Evolutionary conservation across 2,888 invertebrate genomes (phyloP), one percentile per base, ranked within the genome.

Genomic region (Tanytarsus gracilentus): DNA sequence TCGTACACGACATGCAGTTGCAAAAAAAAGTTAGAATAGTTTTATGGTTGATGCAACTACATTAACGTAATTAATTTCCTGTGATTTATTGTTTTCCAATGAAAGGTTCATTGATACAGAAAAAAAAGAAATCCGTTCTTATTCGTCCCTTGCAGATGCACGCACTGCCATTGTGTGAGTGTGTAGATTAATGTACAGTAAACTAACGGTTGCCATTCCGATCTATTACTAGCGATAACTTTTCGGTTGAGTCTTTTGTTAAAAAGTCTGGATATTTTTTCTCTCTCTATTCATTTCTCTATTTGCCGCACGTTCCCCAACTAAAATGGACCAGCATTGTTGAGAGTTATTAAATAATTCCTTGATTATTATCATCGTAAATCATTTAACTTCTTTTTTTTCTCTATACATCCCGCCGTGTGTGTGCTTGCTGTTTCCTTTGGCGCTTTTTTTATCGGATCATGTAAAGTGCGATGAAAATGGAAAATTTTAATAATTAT

Each of bases 71-170:
- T 53, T 53, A 53, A 53, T 53, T 11, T 36, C 39, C 53, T 16
- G 36, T 53, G 53, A 53, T 53, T 53, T 53, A 53, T 53, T 36
- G 53, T 53, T 53, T 53, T 53, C n/a, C 53, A 36, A 53, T 53
- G 27, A 18, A 33, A 25, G 7, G 21, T 23, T 21, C 36, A 21
- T 52, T 23, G 18, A 27, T 27, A 25, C 11, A 33, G 33, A n/a
- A n/a, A n/a, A n/a, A n/a, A n/a, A n/a, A n/a, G n/a, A n/a, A n/a
- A n/a, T n/a, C n/a, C n/a, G n/a, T n/a, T n/a, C 21, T 44, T 23
- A 44, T 18, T 44, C 44, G 23, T 44, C 44, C 44, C 44, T 44
- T n/a, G n/a, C n/a, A n/a, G n/a, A n/a, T n/a, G n/a, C n/a, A n/a
- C n/a, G n/a, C n/a, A n/a, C n/a, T n/a, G n/a, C n/a, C n/a, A n/a